These are phyloP conservation scores for Hedychridium roseum DNA, from an alignment of 2,888 invertebrate genomes.

Conservation along the genomic window DNA sequence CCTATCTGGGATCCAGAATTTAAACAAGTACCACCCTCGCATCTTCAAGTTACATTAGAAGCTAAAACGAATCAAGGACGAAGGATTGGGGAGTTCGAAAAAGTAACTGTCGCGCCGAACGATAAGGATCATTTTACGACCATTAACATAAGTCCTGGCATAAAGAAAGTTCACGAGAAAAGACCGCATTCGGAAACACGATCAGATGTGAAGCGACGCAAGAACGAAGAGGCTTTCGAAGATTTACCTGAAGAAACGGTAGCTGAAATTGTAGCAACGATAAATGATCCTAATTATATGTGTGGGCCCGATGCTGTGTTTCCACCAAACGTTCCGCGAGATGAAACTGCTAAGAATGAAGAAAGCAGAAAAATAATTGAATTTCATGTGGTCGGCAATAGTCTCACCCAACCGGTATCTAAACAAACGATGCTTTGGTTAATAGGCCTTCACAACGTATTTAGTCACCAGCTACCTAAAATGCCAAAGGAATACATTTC, in stretches of 20 bases:
- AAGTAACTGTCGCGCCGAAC: conserved; percentile 69
- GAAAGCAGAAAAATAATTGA: conserved; percentile 89
- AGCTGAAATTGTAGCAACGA: conserved; percentile 81
- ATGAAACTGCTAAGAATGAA: conserved; percentile 90
- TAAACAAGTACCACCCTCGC: conserved; percentile 75
- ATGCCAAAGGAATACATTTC: conserved; percentile 99
- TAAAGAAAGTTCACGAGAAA: conserved; percentile 54
- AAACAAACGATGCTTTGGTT: conserved; percentile 94
- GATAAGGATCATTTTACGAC: conserved; percentile 76
- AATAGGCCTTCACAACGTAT: conserved; percentile 91
- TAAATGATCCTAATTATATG: conserved; percentile 85
- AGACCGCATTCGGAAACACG: conserved; percentile 49
- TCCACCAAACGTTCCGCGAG: conserved; percentile 85
- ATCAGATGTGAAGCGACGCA: conserved; percentile 51
- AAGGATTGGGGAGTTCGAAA: conserved; percentile 72
- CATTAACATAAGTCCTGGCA: conserved; percentile 72
- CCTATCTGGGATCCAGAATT: conserved; percentile 96
- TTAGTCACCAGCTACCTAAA: conserved; percentile 92
- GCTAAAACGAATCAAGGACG: conserved; percentile 63
- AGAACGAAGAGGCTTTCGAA: conserved; percentile 68
- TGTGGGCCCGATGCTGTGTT: conserved; percentile 84
- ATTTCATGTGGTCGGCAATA: conserved; percentile 94
- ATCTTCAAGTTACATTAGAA: conserved; percentile 72
- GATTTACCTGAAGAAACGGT: conserved; percentile 84
- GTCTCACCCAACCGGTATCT: conserved; percentile 83